These are phyloP conservation scores for Cephus runcator DNA, from an alignment of 2,888 invertebrate genomes.

Conservation along the genomic window DNA sequence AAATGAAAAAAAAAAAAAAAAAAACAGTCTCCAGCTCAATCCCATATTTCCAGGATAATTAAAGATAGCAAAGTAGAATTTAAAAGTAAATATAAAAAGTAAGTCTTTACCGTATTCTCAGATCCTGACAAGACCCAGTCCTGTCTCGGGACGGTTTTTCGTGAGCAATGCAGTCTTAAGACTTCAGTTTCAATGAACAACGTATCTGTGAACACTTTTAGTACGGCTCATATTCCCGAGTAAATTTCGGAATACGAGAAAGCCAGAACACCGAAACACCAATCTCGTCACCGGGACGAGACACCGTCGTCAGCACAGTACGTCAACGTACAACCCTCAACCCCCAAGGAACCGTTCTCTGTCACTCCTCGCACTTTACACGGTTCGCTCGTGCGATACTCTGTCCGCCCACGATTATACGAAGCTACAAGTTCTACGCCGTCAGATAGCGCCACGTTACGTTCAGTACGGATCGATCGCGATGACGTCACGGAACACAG, in stretches of 20 bases:
- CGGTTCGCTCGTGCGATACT: constrained; percentile 30
- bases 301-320: constrained; percentile 32
- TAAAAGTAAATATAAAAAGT: not conserved
- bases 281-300: constrained; percentile 52
- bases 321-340: not conserved
- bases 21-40: not conserved
- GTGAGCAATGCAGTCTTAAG: not conserved
- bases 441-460: constrained; percentile 55
- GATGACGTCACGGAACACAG: constrained; percentile 15
- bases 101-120: not conserved
- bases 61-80: not conserved
- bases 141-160: not conserved
- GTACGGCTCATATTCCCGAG: not conserved
- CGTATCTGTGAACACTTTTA: not conserved
- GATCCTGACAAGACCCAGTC: not conserved
- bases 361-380: not conserved
- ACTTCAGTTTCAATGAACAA: not conserved
- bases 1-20: not conserved
- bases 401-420: constrained; percentile 38
- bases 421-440: constrained; percentile 39
- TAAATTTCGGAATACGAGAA: not conserved
- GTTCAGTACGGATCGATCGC: constrained; percentile 16
- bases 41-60: not conserved
- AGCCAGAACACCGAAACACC: not conserved
- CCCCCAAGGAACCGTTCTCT: not conserved